Evolutionary conservation across 2,797 vertebrate genomes (phyloP).

Genomic region (Diplodus puntazzo): DNA sequence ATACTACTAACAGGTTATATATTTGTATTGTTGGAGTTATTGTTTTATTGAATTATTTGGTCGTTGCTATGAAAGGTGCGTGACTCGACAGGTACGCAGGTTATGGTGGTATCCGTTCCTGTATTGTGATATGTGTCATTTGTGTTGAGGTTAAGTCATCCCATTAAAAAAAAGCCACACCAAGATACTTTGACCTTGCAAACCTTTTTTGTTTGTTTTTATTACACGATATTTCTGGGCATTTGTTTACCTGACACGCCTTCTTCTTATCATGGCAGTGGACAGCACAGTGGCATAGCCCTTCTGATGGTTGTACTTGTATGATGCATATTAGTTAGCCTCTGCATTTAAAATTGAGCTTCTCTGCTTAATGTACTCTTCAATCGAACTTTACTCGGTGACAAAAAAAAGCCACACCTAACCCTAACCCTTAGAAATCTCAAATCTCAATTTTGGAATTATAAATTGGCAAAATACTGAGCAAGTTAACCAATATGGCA

Average conservation of each 20-base stretch:
- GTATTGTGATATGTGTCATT: slow-evolving; percentile 14
- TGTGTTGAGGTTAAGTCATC: background rate
- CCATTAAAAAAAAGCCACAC: background rate
- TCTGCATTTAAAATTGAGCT: background rate
- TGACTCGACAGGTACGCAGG: background rate
- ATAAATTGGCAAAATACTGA: background rate
- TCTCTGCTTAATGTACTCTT: background rate
- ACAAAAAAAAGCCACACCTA: background rate
- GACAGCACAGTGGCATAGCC: background rate
- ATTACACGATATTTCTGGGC: background rate
- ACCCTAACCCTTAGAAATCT: too few relatives aligned
- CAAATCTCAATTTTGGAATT: background rate
- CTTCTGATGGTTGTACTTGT: background rate
- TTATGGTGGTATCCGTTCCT: background rate
- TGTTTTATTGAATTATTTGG: background rate
- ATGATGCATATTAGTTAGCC: too few relatives aligned
- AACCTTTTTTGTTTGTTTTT: background rate
- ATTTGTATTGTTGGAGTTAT: background rate
- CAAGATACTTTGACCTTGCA: background rate
- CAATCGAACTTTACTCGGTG: background rate
- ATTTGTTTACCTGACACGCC: slow-evolving; percentile 1
- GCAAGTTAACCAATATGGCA: background rate
- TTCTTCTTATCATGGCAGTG: background rate
- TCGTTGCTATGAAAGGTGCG: background rate
- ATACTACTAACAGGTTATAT: background rate